Evolutionary conservation across 2,797 vertebrate genomes (phyloP).

Genomic region (Cheirogaleus major): DNA sequence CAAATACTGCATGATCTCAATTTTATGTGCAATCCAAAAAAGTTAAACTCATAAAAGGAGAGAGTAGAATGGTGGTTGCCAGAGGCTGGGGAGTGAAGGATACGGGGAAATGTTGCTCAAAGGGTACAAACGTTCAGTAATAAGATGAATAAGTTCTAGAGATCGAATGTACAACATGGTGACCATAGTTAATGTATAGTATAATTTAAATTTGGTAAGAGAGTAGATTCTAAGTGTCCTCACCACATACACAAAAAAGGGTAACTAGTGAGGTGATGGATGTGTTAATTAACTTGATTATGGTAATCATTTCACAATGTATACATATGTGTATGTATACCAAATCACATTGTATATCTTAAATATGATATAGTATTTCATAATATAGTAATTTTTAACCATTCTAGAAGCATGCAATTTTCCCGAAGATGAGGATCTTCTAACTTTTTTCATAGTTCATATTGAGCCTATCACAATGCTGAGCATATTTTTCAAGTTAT

Average conservation of each 20-base stretch:
- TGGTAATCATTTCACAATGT: not conserved
- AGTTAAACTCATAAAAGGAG: not conserved
- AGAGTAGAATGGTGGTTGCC: not conserved
- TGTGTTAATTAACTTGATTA: not conserved
- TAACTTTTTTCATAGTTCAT: not conserved
- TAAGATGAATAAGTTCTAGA: not conserved
- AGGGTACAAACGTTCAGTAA: not conserved
- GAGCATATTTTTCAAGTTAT: not conserved
- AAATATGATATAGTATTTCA: not conserved
- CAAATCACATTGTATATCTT: not conserved
- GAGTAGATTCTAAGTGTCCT: not conserved
- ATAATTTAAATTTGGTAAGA: not conserved
- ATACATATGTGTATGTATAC: not conserved
- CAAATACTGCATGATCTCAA: not conserved
- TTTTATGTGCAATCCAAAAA: not conserved
- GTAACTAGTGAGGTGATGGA: not conserved
- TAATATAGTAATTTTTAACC: not conserved
- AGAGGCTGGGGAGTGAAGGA: not conserved
- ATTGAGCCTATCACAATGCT: not conserved
- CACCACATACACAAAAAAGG: not conserved
- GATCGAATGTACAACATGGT: not conserved
- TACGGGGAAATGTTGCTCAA: not conserved
- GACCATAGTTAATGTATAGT: not conserved
- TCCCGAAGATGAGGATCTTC: not conserved
- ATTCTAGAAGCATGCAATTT: not conserved